Evolutionary conservation across 1,140 invertebrate species (phyloP), one percentile per base, ranked within the genome.

Genomic region (Anoplophora glabripennis): DNA sequence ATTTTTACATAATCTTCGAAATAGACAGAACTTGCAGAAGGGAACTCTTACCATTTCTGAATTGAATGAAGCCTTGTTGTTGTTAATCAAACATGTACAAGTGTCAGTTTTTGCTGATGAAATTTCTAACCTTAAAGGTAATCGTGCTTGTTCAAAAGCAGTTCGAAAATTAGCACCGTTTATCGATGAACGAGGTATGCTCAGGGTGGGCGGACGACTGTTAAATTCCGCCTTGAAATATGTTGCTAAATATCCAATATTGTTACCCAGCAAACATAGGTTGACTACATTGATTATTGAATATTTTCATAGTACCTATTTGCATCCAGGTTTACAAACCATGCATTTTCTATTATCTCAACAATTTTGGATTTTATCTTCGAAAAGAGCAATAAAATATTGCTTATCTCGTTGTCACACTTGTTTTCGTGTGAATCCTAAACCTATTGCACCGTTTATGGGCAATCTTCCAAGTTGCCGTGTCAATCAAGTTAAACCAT

Each of bases 201-300:
- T 73, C 14, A 57, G 66, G 40, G 70, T 73, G 7, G 66, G 65
- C 35, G 68, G 67, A 5, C 59, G 70, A 37, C 40, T 73, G 33
- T 37, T 34, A 34, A 9, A 46, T 48, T 53, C 57, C 11, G 17
- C n/a, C 10, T 33, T 59, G 9, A 12, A 12, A 14, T 57, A 34
- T 35, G 28, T 49, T 7, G 3, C 37, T 34, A 42, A 49, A 61
- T 35, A 48, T 12, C 59, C 59, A 10, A 21, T 49, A 33, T 28
- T 61, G 10, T 36, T 61, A 10, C 52, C 45, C 9, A 5, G 53
- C 9, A 10, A n/a, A 12, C 10, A 49, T 33, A 38, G 37, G 33
- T 33, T 61, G 10, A 61, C 59, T n/a, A 4, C 10, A 7, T 42
- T 56, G 10, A 35, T 61, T 28, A 49, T 57, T 38, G 35, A 56